These are phyloP conservation scores for Plagiodera versicolora DNA, from an alignment of 2,888 invertebrate species.

Conservation along the genomic window DNA sequence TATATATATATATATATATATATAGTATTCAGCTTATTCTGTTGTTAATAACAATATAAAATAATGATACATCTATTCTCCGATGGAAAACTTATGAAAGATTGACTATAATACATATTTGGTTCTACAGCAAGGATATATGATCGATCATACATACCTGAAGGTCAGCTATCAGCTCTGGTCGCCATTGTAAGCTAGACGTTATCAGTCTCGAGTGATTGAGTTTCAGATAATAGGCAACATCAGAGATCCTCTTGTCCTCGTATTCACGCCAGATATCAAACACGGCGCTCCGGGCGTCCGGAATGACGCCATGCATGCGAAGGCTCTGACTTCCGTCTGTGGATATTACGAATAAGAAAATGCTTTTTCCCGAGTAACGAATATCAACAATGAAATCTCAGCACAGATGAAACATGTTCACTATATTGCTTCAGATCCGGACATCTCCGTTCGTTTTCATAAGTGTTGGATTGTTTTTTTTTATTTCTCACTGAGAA, in stretches of 20 bases:
- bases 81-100: no score
- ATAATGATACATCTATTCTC: not conserved
- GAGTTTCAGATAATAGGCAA: conserved; percentile 76
- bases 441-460: no score
- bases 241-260: conserved; percentile 75
- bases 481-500: no score
- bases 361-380: not conserved
- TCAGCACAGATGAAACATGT: not conserved
- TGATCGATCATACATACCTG: conserved; percentile 50
- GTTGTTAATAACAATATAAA: no score
- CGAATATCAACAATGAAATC: not conserved
- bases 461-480: no score
- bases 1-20: no score
- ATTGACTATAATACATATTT: no score
- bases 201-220: conserved; percentile 83
- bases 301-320: conserved; percentile 75
- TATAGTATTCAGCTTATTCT: not conserved
- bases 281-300: conserved; percentile 73
- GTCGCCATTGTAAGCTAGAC: conserved; percentile 79
- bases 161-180: conserved; percentile 67
- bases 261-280: conserved; percentile 83
- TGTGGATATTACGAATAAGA: conserved; percentile 38
- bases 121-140: no score
- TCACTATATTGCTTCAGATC: not conserved
- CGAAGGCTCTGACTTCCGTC: conserved; percentile 69